Percentiles rank a stretch among this genome's conserved stretches.
Evolutionary conservation across 1,140 invertebrate genomes (phyloP).

Genomic region (Calosoma granatense): DNA sequence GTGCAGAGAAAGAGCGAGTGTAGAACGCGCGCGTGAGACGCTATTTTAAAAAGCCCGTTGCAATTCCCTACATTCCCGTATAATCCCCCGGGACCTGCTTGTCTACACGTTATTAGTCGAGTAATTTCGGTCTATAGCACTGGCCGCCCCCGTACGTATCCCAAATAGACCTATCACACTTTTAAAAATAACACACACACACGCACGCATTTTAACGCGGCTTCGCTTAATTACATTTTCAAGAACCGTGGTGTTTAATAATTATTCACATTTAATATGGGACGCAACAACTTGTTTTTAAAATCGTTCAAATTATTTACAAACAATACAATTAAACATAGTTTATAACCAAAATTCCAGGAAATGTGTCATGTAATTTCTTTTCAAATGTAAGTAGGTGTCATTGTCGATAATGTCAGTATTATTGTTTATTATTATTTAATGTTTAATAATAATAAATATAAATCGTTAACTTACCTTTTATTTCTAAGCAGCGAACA

Average conservation of each 20-base stretch:
- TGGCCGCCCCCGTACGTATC: background rate
- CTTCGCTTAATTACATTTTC: background rate
- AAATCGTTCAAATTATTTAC: background rate
- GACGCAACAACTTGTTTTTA: background rate
- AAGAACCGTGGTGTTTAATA: background rate
- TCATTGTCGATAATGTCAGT: no score
- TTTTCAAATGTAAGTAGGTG: no score
- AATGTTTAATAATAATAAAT: no score
- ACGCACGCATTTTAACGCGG: background rate
- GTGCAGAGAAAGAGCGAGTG: no score
- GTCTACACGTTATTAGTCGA: background rate
- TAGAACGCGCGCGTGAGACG: no score
- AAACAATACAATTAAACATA: background rate
- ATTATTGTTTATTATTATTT: no score
- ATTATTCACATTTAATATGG: background rate
- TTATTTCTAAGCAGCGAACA: no score
- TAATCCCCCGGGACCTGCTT: background rate
- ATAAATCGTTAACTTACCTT: no score
- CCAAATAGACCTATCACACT: no score
- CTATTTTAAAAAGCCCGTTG: conserved; percentile 11
- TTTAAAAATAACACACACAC: no score
- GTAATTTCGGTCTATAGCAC: background rate
- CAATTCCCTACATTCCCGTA: conserved; percentile 8
- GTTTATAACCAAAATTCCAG: no score
- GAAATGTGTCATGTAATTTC: no score